Conservation (phyloP, 1,140 invertebrate species). For the Drosophila takahashii region DNA sequence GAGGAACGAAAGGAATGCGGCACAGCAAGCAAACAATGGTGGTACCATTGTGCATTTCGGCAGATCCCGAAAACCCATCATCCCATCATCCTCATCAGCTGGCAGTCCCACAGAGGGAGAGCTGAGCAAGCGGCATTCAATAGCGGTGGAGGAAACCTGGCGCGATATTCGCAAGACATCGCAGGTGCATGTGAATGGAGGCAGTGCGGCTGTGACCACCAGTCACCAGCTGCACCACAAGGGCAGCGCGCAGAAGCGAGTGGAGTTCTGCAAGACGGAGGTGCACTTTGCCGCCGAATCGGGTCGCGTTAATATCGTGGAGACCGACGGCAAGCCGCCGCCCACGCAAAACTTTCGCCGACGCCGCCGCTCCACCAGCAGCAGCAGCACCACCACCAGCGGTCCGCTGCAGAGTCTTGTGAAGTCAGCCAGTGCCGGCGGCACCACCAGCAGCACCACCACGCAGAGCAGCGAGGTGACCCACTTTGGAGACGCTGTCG, state of each 20-base stretch:
- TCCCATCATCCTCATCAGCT: not conserved
- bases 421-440: constrained; percentile 60
- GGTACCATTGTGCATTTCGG: constrained; percentile 77
- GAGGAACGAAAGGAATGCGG: not conserved
- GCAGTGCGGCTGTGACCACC: constrained; percentile 11
- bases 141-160: constrained; percentile 86
- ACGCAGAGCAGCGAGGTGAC: constrained; percentile 49
- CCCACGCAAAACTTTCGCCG: constrained; percentile 91
- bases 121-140: constrained; percentile 86
- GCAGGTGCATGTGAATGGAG: constrained; percentile 71
- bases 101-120: constrained; percentile 52
- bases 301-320: constrained; percentile 93
- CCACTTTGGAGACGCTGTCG: constrained; percentile 72
- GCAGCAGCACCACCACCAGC: constrained; percentile 85
- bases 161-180: constrained; percentile 85
- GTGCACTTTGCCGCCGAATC: constrained; percentile 94
- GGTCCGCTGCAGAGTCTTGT: constrained; percentile 75
- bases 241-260: constrained; percentile 87
- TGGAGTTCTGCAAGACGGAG: constrained; percentile 94
- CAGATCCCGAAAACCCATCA: constrained; percentile 5
- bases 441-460: constrained; percentile 8
- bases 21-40: constrained; percentile 15
- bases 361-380: constrained; percentile 86
- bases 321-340: constrained; percentile 93
- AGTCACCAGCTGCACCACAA: constrained; percentile 19